Evolutionary conservation across 2,888 invertebrate species (phyloP).

Genomic region (Drosophila testacea): DNA sequence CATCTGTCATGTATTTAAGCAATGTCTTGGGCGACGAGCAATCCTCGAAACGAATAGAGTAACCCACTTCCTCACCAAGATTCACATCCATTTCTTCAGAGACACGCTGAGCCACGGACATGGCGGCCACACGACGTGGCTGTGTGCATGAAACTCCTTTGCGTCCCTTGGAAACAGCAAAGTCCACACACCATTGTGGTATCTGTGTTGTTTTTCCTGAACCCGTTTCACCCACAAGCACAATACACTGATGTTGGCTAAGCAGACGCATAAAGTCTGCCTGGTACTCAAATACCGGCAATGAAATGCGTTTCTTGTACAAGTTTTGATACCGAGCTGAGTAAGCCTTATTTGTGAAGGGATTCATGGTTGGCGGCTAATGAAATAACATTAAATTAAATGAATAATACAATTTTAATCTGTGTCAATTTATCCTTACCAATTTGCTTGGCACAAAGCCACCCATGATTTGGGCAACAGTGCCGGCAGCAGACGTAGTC

Average conservation of each 20-base stretch:
- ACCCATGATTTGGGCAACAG: slow-evolving; percentile 71
- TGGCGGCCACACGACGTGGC: slow-evolving; percentile 98
- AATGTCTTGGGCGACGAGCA: slow-evolving; percentile 97
- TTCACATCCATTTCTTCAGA: slow-evolving; percentile 99
- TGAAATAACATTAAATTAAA: neutral
- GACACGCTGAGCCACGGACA: slow-evolving; percentile 99
- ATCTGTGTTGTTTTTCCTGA: slow-evolving; percentile 99
- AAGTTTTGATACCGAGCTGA: slow-evolving; percentile 95
- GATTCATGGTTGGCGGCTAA: slow-evolving; percentile 88
- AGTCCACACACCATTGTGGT: slow-evolving; percentile 97
- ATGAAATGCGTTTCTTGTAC: slow-evolving; percentile 93
- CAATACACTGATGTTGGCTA: slow-evolving; percentile 96
- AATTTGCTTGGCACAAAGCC: slow-evolving; percentile 78
- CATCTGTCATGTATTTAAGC: slow-evolving; percentile 99
- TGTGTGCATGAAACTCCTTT: slow-evolving; percentile 98
- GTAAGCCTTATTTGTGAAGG: slow-evolving; percentile 93
- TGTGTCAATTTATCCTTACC: slow-evolving; percentile 6
- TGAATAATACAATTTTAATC: neutral
- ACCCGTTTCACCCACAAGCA: slow-evolving; percentile 99
- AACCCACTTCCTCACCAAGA: slow-evolving; percentile 96
- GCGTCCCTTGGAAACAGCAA: slow-evolving; percentile 88
- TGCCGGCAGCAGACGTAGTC: slow-evolving; percentile 45
- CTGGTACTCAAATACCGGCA: slow-evolving; percentile 99
- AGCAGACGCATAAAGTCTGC: slow-evolving; percentile 97
- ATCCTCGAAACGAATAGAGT: slow-evolving; percentile 99